Evolutionary conservation across 2,797 vertebrate genomes (phyloP).

Genomic region (Chaunax sp.): DNA sequence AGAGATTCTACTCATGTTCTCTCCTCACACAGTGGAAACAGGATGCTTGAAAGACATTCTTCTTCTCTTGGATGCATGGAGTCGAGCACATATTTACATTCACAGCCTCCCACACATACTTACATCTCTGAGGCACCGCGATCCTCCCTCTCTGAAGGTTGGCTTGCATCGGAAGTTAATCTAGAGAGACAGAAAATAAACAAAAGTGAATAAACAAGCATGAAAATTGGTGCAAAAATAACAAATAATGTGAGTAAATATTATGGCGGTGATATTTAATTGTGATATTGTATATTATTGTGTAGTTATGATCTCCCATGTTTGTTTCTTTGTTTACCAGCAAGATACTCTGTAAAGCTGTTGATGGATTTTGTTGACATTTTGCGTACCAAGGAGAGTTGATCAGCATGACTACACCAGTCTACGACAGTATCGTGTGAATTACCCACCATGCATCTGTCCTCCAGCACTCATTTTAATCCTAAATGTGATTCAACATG

Average conservation of each 20-base stretch:
- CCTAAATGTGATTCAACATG: neutral
- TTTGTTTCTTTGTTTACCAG: no score
- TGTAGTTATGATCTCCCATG: no score
- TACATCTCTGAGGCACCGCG: constrained; percentile 94
- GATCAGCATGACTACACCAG: no score
- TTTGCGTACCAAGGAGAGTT: no score
- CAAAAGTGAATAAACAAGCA: neutral
- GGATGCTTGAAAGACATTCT: neutral
- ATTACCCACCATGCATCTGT: constrained; percentile 5
- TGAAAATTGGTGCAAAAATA: neutral
- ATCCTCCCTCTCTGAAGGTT: constrained; percentile 94
- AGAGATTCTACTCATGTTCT: constrained; percentile 1
- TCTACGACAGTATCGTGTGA: no score
- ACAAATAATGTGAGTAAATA: neutral
- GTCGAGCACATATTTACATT: neutral
- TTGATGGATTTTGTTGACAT: no score
- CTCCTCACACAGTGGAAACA: neutral
- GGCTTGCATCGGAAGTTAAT: constrained; percentile 99
- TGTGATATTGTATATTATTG: no score
- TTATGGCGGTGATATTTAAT: no score
- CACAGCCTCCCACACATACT: constrained; percentile 43
- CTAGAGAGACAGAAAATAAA: constrained; percentile 74
- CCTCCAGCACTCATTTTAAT: neutral
- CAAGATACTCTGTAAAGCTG: no score
- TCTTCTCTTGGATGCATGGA: neutral